Conservation (phyloP, 2,797 vertebrate species). For the Nannoperca obscura region DNA sequence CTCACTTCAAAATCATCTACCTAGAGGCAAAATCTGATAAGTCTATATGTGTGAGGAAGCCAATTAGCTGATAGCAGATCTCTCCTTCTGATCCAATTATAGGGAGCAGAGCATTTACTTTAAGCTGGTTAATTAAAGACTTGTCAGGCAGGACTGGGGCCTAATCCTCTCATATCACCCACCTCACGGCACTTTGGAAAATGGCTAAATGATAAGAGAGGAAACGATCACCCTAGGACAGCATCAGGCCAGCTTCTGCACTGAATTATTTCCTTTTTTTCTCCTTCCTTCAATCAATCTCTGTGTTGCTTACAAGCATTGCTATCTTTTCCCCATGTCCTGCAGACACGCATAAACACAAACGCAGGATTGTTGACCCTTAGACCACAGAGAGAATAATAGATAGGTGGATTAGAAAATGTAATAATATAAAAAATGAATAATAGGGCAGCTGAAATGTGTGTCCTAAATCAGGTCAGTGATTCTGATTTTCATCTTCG, state of each 20-base stretch:
- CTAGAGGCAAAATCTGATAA: constrained; percentile 77
- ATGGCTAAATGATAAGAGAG: constrained; percentile 65
- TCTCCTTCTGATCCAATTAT: constrained; percentile 83
- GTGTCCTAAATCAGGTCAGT: constrained; percentile 22
- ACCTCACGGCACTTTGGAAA: constrained; percentile 73
- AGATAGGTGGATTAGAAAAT: constrained; percentile 8
- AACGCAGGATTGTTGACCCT: constrained; percentile 12
- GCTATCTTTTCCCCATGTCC: neutral
- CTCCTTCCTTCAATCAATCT: constrained; percentile 24
- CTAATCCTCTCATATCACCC: constrained; percentile 80
- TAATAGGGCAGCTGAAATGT: neutral
- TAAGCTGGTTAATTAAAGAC: constrained; percentile 86
- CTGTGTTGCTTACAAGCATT: neutral
- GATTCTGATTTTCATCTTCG: neutral
- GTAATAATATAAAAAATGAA: constrained; percentile 20
- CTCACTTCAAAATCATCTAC: constrained; percentile 60
- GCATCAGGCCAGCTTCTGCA: constrained; percentile 28
- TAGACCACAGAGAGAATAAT: constrained; percentile 12
- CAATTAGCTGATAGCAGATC: constrained; percentile 84
- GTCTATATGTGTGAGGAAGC: constrained; percentile 75
- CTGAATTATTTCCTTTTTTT: constrained; percentile 11
- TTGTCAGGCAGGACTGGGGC: constrained; percentile 72
- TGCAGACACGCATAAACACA: constrained; percentile 5
- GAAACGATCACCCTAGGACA: constrained; percentile 62
- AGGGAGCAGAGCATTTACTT: constrained; percentile 83